Evolutionary conservation across 2,113 vertebrate genomes (phyloP), one percentile per base, ranked within the genome.

Genomic region (Silurus meridionalis): DNA sequence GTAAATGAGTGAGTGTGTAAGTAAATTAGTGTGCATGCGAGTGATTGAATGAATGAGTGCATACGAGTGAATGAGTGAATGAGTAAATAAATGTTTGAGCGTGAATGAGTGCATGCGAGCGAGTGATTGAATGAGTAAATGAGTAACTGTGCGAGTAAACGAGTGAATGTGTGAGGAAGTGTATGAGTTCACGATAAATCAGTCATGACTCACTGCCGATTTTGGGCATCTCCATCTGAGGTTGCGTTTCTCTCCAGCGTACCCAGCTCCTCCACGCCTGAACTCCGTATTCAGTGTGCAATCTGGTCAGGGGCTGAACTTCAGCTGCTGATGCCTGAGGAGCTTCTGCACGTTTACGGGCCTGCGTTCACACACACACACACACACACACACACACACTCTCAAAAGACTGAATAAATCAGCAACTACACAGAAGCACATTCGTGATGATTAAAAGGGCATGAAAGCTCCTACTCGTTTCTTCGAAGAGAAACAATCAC

Each of bases 211-310:
- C 86, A 95, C 94, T 92, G 89, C 94, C 94, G 87, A 96, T 93
- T 85, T 97, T 96, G 19, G 96, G 94, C 74, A 96, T 96, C 91
- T 95, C 96, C 86, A 96, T 87, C 5, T 97, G 94, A 80, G 97
- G 95, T 91, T 97, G 97, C 46, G 93, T 88, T 0, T 96, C 96
- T 88, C 97, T 97, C 97, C 96, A 97, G 23, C 96, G 96, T 90
- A 99, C 96, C 98, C 98, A 99, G 87, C 95, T 95, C 93, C 95
- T 98, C 98, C 97, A 99, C 78, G 97, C 96, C 0, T 98, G 97
- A 0, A 99, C 95, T 19, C 98, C 98, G 0, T 99, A 99, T 91
- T 97, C 95, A 15, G 96, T 96, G 87, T 97, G 96, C 0, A 99
- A 91, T 74, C 94, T 96, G 0, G 94, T 95, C 88, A 80, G 94